phyloP scores from a whole-genome alignment of 1,140 invertebrate species.

The Ruditapes philippinarum region DNA sequence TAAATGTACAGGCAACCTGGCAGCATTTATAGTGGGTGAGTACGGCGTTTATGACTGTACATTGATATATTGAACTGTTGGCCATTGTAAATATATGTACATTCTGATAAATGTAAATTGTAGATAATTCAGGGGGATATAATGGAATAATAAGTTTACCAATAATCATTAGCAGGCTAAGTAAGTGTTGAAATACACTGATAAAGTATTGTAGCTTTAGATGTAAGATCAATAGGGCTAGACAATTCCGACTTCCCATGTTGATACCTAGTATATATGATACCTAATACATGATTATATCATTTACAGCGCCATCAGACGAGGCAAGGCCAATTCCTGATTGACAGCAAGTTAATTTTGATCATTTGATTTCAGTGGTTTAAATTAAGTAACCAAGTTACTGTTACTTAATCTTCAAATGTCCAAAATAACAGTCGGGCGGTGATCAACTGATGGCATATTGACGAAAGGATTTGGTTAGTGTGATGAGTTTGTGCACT shows the following conservation, averaged over 20 bases:
- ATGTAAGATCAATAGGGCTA: background rate
- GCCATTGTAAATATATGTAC: too few relatives aligned
- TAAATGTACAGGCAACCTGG: slow-evolving; percentile 58
- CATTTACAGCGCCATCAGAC: slow-evolving; percentile 14
- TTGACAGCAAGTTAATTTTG: slow-evolving; percentile 16
- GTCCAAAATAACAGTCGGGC: slow-evolving; percentile 31
- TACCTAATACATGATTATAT: too few relatives aligned
- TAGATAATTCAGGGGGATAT: too few relatives aligned
- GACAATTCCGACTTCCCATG: too few relatives aligned
- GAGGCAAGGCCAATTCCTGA: slow-evolving; percentile 9
- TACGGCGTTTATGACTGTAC: too few relatives aligned
- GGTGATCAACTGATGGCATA: background rate
- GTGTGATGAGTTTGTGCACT: slow-evolving; percentile 27
- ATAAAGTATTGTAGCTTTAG: too few relatives aligned
- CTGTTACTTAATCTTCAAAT: slow-evolving; percentile 3
- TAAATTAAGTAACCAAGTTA: slow-evolving; percentile 32
- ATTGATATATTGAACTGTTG: too few relatives aligned
- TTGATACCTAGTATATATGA: background rate
- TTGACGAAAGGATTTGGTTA: background rate
- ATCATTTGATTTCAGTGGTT: slow-evolving; percentile 52
- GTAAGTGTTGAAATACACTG: too few relatives aligned
- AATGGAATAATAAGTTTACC: too few relatives aligned
- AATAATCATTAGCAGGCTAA: too few relatives aligned
- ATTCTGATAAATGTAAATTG: too few relatives aligned
- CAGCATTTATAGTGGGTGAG: slow-evolving; percentile 73